A percentile compares a stretch with the other conserved stretches of the same genome.
Conservation (phyloP, 2,113 vertebrate genomes). For the Syngnathoides biaculeatus region DNA sequence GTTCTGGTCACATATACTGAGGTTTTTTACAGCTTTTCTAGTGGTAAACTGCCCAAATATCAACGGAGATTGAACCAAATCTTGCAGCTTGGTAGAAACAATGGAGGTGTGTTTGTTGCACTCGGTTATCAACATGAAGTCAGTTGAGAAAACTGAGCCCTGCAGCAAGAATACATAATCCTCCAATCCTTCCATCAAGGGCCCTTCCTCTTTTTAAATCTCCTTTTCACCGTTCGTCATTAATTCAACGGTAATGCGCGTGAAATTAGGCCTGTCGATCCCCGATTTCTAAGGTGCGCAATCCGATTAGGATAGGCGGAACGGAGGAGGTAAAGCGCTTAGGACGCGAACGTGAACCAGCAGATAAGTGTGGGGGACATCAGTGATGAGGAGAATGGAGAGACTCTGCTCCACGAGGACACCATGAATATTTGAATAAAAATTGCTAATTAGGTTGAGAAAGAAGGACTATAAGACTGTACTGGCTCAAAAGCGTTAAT, state of each 20-base stretch:
- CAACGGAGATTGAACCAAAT: background rate
- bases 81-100: background rate
- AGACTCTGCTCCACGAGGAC: slow-evolving; percentile 7
- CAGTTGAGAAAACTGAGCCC: slow-evolving; percentile 53
- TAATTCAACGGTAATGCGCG: slow-evolving; percentile 68
- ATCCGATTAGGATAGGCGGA: slow-evolving; percentile 55
- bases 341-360: slow-evolving; percentile 32
- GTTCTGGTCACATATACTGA: background rate
- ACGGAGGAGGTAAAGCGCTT: slow-evolving; percentile 50
- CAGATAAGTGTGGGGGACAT: slow-evolving; percentile 16
- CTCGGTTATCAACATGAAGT: slow-evolving; percentile 25
- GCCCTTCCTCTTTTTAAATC: slow-evolving; percentile 42
- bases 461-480: slow-evolving; percentile 26
- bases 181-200: slow-evolving; percentile 55
- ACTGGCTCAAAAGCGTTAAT: slow-evolving; percentile 27
- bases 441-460: slow-evolving; percentile 28
- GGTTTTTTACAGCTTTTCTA: background rate
- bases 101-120: slow-evolving; percentile 6
- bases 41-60: no score
- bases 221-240: slow-evolving; percentile 63
- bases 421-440: slow-evolving; percentile 25
- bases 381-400: slow-evolving; percentile 5
- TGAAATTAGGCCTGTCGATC: slow-evolving; percentile 71
- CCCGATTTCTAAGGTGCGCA: slow-evolving; percentile 42
- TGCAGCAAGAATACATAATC: slow-evolving; percentile 68